These are phyloP conservation scores for Lepidochrysops patricia DNA, from an alignment of 2,888 invertebrate species.

Conservation along the genomic window DNA sequence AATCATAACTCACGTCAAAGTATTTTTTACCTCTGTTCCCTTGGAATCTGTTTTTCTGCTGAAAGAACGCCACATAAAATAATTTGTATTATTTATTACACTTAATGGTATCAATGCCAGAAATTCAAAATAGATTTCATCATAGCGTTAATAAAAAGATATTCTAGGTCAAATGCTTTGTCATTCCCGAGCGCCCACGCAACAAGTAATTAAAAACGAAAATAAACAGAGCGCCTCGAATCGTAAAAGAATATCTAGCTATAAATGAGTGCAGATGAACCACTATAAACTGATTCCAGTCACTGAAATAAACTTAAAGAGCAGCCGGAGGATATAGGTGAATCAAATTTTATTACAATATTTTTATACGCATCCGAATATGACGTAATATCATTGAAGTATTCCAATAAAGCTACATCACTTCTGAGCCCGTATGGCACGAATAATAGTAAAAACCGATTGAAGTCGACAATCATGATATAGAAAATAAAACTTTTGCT, in stretches of 20 bases:
- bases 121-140: slow-evolving; percentile 28
- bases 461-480: slow-evolving; percentile 21
- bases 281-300: slow-evolving; percentile 70
- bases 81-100: slow-evolving; percentile 22
- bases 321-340: slow-evolving; percentile 55
- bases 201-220: slow-evolving; percentile 73
- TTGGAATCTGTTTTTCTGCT: slow-evolving; percentile 8
- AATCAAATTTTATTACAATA: slow-evolving; percentile 43
- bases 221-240: slow-evolving; percentile 72
- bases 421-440: slow-evolving; percentile 41
- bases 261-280: slow-evolving; percentile 72
- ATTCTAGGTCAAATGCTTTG: slow-evolving; percentile 50
- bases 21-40: slow-evolving; percentile 1
- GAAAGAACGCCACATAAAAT: slow-evolving; percentile 8
- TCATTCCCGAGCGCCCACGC: slow-evolving; percentile 66
- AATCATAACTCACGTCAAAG: slow-evolving; percentile 4
- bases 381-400: slow-evolving; percentile 44
- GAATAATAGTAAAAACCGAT: slow-evolving; percentile 27
- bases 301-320: slow-evolving; percentile 69
- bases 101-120: slow-evolving; percentile 21
- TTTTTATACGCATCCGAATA: slow-evolving; percentile 33
- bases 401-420: slow-evolving; percentile 50
- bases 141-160: slow-evolving; percentile 29
- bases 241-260: slow-evolving; percentile 72
- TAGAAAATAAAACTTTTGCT: slow-evolving; percentile 45